These are phyloP conservation scores for Monomorium pharaonis DNA, from an alignment of 1,140 invertebrate species.

Conservation along the genomic window DNA sequence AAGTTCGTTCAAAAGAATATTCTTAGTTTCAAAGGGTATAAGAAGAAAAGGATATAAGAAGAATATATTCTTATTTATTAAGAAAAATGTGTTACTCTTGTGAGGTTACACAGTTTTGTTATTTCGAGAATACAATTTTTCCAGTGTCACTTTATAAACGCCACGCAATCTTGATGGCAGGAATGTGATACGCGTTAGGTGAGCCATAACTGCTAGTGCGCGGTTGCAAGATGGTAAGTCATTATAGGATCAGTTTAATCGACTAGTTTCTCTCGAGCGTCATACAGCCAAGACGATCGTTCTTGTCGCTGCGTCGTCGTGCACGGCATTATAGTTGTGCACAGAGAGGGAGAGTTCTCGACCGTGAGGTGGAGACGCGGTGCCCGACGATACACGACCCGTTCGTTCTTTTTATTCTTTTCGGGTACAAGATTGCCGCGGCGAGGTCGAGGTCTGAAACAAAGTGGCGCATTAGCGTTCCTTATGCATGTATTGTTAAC, in stretches of 20 bases:
- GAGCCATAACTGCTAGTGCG: not conserved
- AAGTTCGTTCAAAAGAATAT: too few relatives aligned
- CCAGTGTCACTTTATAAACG: not conserved
- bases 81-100: too few relatives aligned
- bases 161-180: not conserved
- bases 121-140: too few relatives aligned
- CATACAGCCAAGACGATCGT: constrained; percentile 54
- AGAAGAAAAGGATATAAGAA: too few relatives aligned
- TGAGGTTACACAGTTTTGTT: too few relatives aligned
- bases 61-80: too few relatives aligned
- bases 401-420: constrained; percentile 44
- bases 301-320: not conserved
- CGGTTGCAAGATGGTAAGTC: not conserved
- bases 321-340: constrained; percentile 21
- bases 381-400: constrained; percentile 12
- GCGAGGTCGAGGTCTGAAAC: constrained; percentile 66
- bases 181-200: not conserved
- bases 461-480: constrained; percentile 70
- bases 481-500: constrained; percentile 73
- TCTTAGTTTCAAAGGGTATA: too few relatives aligned
- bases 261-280: constrained; percentile 21
- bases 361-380: not conserved
- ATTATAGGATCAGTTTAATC: constrained; percentile 62
- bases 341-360: not conserved
- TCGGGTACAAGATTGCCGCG: constrained; percentile 43